phyloP scores from a whole-genome alignment of 1,140 invertebrate species.

The Metaphire vulgaris region DNA sequence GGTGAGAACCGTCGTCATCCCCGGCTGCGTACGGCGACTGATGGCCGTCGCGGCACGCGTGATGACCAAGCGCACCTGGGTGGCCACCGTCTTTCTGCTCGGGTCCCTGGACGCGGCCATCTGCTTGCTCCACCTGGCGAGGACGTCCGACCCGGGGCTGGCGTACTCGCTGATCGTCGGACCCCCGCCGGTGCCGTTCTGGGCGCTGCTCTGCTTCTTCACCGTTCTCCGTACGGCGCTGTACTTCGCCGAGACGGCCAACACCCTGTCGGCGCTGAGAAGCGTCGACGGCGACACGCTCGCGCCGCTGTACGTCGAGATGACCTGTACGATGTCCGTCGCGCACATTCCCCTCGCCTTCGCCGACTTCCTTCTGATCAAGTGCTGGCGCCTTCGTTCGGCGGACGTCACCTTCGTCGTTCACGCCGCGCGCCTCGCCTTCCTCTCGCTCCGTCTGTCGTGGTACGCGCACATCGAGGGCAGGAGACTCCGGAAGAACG shows the following conservation, averaged over 20 bases:
- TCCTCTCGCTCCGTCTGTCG: slow-evolving; percentile 22
- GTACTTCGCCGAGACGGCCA: slow-evolving; percentile 18
- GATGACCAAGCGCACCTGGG: slow-evolving; percentile 19
- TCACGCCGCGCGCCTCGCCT: slow-evolving; percentile 15
- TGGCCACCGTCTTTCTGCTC: slow-evolving; percentile 23
- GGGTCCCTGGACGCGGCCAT: slow-evolving; percentile 29
- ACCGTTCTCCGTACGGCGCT: slow-evolving; percentile 12
- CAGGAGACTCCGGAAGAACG: slow-evolving; percentile 17
- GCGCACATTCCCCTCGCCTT: slow-evolving; percentile 24
- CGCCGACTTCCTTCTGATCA: slow-evolving; percentile 18
- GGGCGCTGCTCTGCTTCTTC: slow-evolving; percentile 16
- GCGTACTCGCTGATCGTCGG: slow-evolving; percentile 21
- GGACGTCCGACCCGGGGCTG: background rate
- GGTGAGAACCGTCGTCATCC: background rate
- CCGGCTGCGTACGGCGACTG: background rate
- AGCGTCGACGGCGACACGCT: slow-evolving; percentile 2
- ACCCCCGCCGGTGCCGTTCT: slow-evolving; percentile 10
- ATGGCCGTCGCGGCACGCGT: background rate
- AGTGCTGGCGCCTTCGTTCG: slow-evolving; percentile 11
- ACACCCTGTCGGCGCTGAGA: slow-evolving; percentile 20
- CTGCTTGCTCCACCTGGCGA: slow-evolving; percentile 29
- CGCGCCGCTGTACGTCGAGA: slow-evolving; percentile 17
- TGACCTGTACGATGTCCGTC: slow-evolving; percentile 19
- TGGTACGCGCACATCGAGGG: slow-evolving; percentile 31
- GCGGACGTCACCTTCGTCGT: slow-evolving; percentile 11